Conservation (phyloP, 2,797 vertebrate species). For the Microtus agrestis region DNA sequence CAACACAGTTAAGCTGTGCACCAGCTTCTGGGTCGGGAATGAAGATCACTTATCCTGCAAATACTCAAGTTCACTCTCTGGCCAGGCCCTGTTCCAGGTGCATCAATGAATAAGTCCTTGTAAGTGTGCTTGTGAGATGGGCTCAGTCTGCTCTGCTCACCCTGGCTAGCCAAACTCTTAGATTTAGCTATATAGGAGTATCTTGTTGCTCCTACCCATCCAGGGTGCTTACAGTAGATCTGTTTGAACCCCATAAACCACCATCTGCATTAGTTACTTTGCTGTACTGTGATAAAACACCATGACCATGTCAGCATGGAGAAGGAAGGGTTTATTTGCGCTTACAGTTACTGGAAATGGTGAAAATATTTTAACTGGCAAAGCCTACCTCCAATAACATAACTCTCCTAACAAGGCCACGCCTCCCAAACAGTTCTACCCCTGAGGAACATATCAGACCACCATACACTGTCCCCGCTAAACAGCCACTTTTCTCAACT, state of each 20-base stretch:
- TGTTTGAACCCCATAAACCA: neutral
- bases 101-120: neutral
- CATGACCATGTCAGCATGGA: neutral
- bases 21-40: neutral
- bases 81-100: neutral
- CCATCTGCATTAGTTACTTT: neutral
- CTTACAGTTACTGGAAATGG: neutral
- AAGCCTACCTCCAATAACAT: neutral
- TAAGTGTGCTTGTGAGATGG: neutral
- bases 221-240: neutral
- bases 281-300: neutral
- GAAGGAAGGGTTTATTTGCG: neutral
- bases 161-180: neutral
- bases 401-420: neutral
- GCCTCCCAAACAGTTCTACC: neutral
- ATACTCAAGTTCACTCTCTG: neutral
- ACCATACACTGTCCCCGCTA: neutral
- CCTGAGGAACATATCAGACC: neutral
- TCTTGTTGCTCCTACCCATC: neutral
- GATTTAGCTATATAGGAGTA: neutral
- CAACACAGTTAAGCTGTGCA: neutral
- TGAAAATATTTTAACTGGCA: neutral
- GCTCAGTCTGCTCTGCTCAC: neutral
- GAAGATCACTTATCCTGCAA: neutral
- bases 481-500: neutral